Base-by-base conservation (phyloP, 1,140 invertebrate genomes). In the Drosophila asahinai region DNA sequence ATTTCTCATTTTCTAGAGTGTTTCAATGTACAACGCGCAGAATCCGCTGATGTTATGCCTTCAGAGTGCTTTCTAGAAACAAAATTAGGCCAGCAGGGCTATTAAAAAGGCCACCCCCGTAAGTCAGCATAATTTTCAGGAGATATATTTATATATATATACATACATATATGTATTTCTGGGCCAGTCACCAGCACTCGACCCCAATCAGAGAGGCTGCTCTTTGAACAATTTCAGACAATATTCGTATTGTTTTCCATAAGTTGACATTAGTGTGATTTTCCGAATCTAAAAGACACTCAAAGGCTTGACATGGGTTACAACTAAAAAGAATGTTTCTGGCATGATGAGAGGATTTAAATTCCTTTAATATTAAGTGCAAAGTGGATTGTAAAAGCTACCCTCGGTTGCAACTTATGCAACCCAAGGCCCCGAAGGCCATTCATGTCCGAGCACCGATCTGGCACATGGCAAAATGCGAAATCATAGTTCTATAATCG, bases 131-230 rank as follows among this genome's bases (percentile, higher is more conserved):
- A 12, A 63, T 14, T 62, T 54, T 73, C 14, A 11, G n/a, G 3
- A 25, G 43, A 52, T 38, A 8, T 1, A n/a, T 38, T 15, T 15
- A 2, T 15, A 14, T 9, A 14, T 54, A 19, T 3, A 17, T 7
- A 1, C 25, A 17, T 7, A 1, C 25, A 4, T 6, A 1, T 51
- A 15, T 15, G 27, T 15, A 52, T 36, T 36, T 51, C 33, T 25
- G 25, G 8, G 1, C 40, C 27, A 25, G 45, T 17, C 25, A 43
- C 25, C 14, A 38, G 22, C 63, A 77, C 76, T 86, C 78, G 83
- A 86, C 83, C 77, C 59, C 71, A 83, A 87, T 87, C 83, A 86
- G 52, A 62, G 47, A 47, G 11, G 3, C 36, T 59, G 12, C 19
- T 33, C 25, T 42, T 68, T 68, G 19, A 67, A 57, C 27, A 42